Evolutionary conservation across 2,888 invertebrate genomes (phyloP), one percentile per base, ranked within the genome.

Genomic region (Melieria crassipennis): DNA sequence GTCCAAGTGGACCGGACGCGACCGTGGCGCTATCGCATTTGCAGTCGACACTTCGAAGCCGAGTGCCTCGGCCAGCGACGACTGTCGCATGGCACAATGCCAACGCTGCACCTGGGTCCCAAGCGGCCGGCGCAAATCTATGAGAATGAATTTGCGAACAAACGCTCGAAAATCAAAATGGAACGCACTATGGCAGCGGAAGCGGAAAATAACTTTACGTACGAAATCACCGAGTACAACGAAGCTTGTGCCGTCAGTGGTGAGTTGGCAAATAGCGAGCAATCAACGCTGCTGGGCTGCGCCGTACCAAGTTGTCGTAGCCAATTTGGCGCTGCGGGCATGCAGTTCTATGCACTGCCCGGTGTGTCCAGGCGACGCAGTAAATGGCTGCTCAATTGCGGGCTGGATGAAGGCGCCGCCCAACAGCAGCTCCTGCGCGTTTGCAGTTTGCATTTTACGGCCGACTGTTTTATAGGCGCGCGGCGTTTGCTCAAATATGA

Each of bases 21-120:
- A 13, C 75, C 74, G 5, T 81, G 82, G 82, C 81, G 80, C 0
- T 83, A 76, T 69, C 81, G 82, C 47, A 77, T 83, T 16, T 83
- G 83, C 65, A 81, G 81, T 62, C 73, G 77, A 45, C 83, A 83
- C 48, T 83, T 83, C 57, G 77, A 73, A 4, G 16, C 70, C 3
- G 77, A 78, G n/a, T 84, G 82, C 60, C 79, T 81, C 7, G 7
- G 45, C 13, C 77, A 77, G 45, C 72, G 76, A 1, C 76, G 79
- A 4, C 72, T 83, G 4, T 72, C 78, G 5, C 70, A 75, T 1
- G 83, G 83, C 30, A 77, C 84, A 0, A 74, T 83, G 75, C 83
- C 83, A 5, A 83, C 83, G 0, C 62, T 82, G 10, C 76, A 79
- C 48, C 66, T 83, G 52, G 76, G 79, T 0, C 70, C 75, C 3